Percentiles rank a stretch among this genome's conserved stretches.
These are phyloP conservation scores for Eristalinus aeneus DNA, from an alignment of 2,888 invertebrate species.

Conservation along the genomic window DNA sequence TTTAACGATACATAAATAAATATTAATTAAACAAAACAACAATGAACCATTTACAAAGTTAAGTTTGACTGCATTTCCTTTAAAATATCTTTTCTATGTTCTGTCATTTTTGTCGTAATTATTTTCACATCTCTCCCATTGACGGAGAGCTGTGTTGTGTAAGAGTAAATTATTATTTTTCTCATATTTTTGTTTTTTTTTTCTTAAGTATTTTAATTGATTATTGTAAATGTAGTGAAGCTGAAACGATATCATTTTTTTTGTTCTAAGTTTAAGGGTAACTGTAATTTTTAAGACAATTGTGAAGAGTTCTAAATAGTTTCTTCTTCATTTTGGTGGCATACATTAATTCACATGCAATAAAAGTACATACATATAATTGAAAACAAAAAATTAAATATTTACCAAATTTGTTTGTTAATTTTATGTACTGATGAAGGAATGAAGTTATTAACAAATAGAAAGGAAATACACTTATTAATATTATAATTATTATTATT, in stretches of 20 bases:
- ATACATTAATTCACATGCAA: neutral
- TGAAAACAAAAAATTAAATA: constrained; percentile 28
- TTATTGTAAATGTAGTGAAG: constrained; percentile 56
- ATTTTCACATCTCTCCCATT: neutral
- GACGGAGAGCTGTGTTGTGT: constrained; percentile 4
- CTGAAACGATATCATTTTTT: constrained; percentile 21
- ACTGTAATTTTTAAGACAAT: constrained; percentile 21
- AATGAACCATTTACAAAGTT: constrained; percentile 53
- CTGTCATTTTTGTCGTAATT: constrained; percentile 1
- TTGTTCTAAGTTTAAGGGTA: constrained; percentile 31
- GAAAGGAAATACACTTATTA: constrained; percentile 62
- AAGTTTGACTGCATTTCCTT: constrained; percentile 70
- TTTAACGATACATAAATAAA: constrained; percentile 43
- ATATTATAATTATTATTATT: constrained; percentile 60
- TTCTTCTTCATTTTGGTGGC: constrained; percentile 42
- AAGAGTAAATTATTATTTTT: constrained; percentile 50
- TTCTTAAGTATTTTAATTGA: neutral
- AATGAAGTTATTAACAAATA: constrained; percentile 12
- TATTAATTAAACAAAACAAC: constrained; percentile 29
- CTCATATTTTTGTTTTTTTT: constrained; percentile 22
- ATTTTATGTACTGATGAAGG: constrained; percentile 34
- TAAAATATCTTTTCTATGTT: constrained; percentile 5
- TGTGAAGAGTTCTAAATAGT: constrained; percentile 11
- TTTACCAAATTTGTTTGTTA: constrained; percentile 49
- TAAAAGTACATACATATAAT: no score